Evolutionary conservation across 2,113 vertebrate genomes (phyloP).

Genomic region (Pygoscelis antarcticus): DNA sequence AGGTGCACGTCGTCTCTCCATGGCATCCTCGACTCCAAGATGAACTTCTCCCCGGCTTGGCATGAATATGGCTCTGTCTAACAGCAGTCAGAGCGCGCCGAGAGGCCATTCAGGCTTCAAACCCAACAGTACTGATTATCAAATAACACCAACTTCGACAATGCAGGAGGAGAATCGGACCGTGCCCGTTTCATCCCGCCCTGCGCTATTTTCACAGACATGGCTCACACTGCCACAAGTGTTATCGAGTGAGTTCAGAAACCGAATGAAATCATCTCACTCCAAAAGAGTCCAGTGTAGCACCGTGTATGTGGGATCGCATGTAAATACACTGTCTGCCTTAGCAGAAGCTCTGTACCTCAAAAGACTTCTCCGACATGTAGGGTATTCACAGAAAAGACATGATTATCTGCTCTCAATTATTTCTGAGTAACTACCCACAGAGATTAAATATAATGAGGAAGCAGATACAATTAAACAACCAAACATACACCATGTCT

Average conservation of each 20-base stretch:
- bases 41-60: background rate
- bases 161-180: background rate
- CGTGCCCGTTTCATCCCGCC: background rate
- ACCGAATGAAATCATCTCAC: background rate
- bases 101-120: background rate
- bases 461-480: background rate
- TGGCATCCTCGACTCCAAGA: too few relatives aligned
- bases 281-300: background rate
- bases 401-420: background rate
- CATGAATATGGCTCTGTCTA: background rate
- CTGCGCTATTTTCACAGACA: background rate
- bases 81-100: background rate
- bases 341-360: background rate
- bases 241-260: background rate
- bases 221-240: background rate
- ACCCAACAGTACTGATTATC: background rate
- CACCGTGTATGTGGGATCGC: accelerated
- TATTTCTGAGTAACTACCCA: background rate
- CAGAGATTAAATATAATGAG: background rate
- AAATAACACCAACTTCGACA: background rate
- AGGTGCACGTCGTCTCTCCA: background rate
- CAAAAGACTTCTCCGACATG: background rate
- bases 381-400: background rate
- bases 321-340: background rate
- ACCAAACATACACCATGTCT: background rate